These are phyloP conservation scores for Ecdyonurus torrentis DNA, from an alignment of 2,888 invertebrate genomes.

Conservation along the genomic window DNA sequence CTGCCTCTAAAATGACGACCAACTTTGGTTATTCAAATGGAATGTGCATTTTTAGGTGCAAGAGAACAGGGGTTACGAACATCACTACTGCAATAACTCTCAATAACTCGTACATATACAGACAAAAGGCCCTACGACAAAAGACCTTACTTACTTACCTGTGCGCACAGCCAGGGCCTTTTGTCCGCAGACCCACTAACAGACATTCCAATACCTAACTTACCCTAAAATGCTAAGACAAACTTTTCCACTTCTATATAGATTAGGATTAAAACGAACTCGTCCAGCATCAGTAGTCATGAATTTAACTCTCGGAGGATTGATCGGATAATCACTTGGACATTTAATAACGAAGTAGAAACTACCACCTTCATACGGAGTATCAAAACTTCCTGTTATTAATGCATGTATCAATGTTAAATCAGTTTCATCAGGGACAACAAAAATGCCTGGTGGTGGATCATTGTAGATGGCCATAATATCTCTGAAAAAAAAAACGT, in stretches of 20 bases:
- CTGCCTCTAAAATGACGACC: too few relatives aligned
- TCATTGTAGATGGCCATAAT: slow-evolving; percentile 35
- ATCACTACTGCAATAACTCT: too few relatives aligned
- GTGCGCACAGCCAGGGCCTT: too few relatives aligned
- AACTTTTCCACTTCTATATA: slow-evolving; percentile 42
- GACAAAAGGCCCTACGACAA: too few relatives aligned
- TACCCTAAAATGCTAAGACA: slow-evolving; percentile 37
- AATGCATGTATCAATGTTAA: slow-evolving; percentile 36
- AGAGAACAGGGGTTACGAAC: too few relatives aligned
- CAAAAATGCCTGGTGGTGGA: slow-evolving; percentile 37
- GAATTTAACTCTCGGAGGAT: slow-evolving; percentile 37
- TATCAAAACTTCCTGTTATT: slow-evolving; percentile 38
- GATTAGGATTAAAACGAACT: slow-evolving; percentile 43
- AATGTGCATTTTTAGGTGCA: too few relatives aligned
- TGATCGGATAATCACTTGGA: slow-evolving; percentile 36
- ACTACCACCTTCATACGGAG: slow-evolving; percentile 39
- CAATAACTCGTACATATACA: too few relatives aligned
- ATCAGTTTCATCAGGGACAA: slow-evolving; percentile 34
- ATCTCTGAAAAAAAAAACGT: slow-evolving; percentile 26
- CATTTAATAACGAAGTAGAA: slow-evolving; percentile 34
- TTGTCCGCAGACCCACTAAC: too few relatives aligned
- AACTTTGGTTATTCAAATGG: too few relatives aligned
- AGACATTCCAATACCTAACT: too few relatives aligned
- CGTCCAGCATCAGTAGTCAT: slow-evolving; percentile 39
- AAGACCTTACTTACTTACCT: too few relatives aligned